Conservation (phyloP, 2,113 vertebrate genomes). For the Empidonax traillii region DNA sequence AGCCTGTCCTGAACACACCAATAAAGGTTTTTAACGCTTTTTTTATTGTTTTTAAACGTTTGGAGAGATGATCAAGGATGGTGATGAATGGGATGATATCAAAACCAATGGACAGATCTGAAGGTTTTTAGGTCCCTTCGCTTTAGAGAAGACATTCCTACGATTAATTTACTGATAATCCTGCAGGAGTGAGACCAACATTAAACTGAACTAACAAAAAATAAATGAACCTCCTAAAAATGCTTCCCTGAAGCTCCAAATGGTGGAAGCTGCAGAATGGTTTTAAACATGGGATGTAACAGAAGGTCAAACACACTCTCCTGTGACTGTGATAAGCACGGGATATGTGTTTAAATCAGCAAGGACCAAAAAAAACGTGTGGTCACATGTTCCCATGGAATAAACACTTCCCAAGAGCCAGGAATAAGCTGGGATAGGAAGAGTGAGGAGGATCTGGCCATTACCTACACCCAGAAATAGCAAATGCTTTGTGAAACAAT, state of each 20-base stretch:
- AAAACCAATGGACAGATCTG: not conserved
- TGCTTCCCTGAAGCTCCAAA: not conserved
- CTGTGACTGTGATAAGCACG: not conserved
- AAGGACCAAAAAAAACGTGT: not conserved
- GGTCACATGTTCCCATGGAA: not conserved
- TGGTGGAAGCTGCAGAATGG: not conserved
- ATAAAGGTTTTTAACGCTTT: not conserved
- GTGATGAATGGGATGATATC: not conserved
- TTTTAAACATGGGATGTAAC: not conserved
- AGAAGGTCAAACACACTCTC: not conserved
- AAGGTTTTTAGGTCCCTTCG: not conserved
- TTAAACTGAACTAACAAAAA: not conserved
- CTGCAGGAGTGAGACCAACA: not conserved
- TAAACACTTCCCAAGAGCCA: not conserved
- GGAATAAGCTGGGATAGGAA: not conserved
- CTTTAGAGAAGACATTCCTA: not conserved
- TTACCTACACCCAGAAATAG: not conserved
- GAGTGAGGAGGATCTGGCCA: not conserved
- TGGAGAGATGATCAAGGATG: conserved; percentile 8
- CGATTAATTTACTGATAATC: not conserved
- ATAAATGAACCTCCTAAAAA: not conserved
- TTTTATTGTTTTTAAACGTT: not conserved
- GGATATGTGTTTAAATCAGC: not conserved
- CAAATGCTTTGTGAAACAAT: not conserved
- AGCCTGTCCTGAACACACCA: not conserved